A percentile compares a stretch with the other conserved stretches of the same genome.
These are phyloP conservation scores for Petrolisthes cinctipes DNA, from an alignment of 2,888 invertebrate genomes.

Conservation along the genomic window DNA sequence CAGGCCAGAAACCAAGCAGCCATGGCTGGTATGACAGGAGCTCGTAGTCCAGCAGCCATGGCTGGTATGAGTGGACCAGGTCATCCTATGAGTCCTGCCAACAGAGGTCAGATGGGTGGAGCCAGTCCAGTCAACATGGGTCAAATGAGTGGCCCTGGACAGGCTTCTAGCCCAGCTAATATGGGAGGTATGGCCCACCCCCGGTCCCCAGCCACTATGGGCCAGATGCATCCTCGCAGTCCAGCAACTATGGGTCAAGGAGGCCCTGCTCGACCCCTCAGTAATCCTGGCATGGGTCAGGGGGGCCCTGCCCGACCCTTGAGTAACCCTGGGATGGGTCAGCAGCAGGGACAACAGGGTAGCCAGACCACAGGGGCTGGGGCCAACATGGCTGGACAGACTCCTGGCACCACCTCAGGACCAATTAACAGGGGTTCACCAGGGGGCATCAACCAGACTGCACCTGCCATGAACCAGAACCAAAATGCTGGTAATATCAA, in stretches of 20 bases:
- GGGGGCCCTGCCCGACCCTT: conserved; percentile 56
- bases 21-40: conserved; percentile 55
- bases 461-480: conserved; percentile 15
- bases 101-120: conserved; percentile 55
- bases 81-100: conserved; percentile 60
- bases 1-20: conserved; percentile 54
- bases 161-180: conserved; percentile 54
- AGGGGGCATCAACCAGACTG: conserved; percentile 23
- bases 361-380: conserved; percentile 30
- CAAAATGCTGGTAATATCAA: conserved; percentile 29
- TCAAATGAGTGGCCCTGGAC: conserved; percentile 61
- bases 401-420: conserved; percentile 42
- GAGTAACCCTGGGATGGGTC: conserved; percentile 56
- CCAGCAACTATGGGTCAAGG: conserved; percentile 62
- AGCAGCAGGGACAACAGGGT: conserved; percentile 53
- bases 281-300: conserved; percentile 60
- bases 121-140: conserved; percentile 58
- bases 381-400: conserved; percentile 29
- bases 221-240: conserved; percentile 63
- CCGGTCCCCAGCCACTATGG: conserved; percentile 60
- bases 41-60: conserved; percentile 57
- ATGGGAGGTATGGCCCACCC: conserved; percentile 59
- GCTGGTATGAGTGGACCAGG: conserved; percentile 54
- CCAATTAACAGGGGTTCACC: conserved; percentile 42
- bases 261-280: conserved; percentile 57